A percentile compares a stretch with the other conserved stretches of the same genome.
Evolutionary conservation across 2,113 vertebrate genomes (phyloP).

Genomic region (Mandrillus leucophaeus): DNA sequence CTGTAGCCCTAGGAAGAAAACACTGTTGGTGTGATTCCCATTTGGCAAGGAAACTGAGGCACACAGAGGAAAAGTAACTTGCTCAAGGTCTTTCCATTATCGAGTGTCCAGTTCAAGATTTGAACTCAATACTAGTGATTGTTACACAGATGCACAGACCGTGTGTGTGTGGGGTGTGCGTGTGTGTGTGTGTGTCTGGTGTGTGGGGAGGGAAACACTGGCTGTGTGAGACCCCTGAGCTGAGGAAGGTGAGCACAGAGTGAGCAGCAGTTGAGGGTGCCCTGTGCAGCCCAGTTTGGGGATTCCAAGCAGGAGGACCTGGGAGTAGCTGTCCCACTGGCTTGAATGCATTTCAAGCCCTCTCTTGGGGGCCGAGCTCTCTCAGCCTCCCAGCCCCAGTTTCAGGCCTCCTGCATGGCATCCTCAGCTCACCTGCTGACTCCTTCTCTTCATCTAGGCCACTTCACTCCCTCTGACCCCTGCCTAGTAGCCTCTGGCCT

Average conservation of each 20-base stretch:
- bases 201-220: accelerated
- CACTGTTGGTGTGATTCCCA: neutral
- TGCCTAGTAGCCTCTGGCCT: neutral
- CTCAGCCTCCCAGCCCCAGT: neutral
- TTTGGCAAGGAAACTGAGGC: neutral
- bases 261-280: neutral
- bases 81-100: neutral
- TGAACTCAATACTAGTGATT: neutral
- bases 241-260: neutral
- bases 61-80: neutral
- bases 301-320: neutral
- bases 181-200: neutral
- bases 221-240: neutral
- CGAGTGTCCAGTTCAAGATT: neutral
- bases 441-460: neutral
- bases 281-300: neutral
- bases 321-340: neutral
- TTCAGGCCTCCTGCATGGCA: neutral
- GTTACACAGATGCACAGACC: neutral
- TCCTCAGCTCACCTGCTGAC: neutral
- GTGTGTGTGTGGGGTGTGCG: too few relatives aligned
- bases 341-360: neutral
- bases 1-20: neutral
- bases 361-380: accelerated
- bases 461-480: neutral